Conservation (phyloP, 2,113 vertebrate genomes). For the Rhegmatorhina hoffmannsi region DNA sequence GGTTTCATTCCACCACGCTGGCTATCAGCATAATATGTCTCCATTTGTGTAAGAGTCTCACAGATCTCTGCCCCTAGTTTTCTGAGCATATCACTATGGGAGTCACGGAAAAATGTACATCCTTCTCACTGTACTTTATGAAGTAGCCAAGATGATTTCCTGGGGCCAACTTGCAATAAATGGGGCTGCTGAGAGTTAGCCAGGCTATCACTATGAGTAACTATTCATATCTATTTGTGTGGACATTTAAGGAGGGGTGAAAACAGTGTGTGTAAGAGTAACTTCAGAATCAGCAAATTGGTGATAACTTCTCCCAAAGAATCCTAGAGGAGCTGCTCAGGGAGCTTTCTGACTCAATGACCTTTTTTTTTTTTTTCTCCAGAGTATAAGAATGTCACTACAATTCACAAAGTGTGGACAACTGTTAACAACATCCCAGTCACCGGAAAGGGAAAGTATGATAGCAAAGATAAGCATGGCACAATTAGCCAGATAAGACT, state of each 20-base stretch:
- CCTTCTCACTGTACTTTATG: not conserved
- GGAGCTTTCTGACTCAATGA: not conserved
- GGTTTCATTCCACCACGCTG: not conserved
- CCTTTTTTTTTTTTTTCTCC: not conserved
- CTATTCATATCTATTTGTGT: not conserved
- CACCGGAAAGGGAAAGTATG: not conserved
- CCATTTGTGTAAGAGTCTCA: not conserved
- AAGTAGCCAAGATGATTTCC: not conserved
- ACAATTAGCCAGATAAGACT: not conserved
- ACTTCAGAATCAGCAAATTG: not conserved
- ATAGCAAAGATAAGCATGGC: not conserved
- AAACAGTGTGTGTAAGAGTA: not conserved
- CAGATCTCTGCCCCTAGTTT: not conserved
- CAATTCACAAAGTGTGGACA: not conserved
- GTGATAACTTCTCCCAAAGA: not conserved
- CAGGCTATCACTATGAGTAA: not conserved
- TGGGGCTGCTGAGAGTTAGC: not conserved
- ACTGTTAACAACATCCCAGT: not conserved
- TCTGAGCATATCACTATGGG: rapidly evolving
- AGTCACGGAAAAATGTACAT: not conserved
- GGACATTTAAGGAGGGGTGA: not conserved
- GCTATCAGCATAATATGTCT: not conserved
- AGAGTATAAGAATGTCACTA: not conserved
- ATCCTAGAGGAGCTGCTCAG: not conserved
- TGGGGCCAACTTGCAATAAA: not conserved